Evolutionary conservation across 2,888 invertebrate species (phyloP).

Genomic region (Platerodrilus igneus): DNA sequence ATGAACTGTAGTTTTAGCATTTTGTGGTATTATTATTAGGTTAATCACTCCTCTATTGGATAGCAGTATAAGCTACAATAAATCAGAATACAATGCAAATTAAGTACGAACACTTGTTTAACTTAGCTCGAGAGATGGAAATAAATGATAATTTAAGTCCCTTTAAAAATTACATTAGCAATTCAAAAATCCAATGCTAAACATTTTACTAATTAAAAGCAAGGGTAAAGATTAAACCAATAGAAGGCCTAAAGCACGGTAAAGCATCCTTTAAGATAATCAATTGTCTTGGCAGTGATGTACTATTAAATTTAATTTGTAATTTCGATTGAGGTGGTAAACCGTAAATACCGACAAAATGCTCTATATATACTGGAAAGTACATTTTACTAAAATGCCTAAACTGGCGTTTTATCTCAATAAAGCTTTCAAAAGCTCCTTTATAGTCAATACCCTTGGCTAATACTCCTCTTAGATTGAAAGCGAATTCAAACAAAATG

Average conservation of each 20-base stretch:
- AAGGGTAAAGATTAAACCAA: too few relatives aligned
- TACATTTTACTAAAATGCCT: slow-evolving; percentile 16
- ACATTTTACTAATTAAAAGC: too few relatives aligned
- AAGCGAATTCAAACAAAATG: slow-evolving; percentile 19
- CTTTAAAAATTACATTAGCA: slow-evolving; percentile 12
- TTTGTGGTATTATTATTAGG: not conserved
- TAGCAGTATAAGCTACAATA: not conserved
- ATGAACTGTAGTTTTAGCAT: not conserved
- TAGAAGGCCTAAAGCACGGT: too few relatives aligned
- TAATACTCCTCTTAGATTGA: slow-evolving; percentile 18
- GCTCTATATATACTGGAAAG: too few relatives aligned
- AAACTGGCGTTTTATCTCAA: slow-evolving; percentile 19
- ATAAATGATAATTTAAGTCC: slow-evolving; percentile 9
- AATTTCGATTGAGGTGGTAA: too few relatives aligned
- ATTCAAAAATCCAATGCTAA: slow-evolving; percentile 9
- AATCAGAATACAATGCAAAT: not conserved
- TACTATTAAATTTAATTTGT: too few relatives aligned
- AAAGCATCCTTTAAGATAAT: too few relatives aligned
- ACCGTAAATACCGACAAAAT: too few relatives aligned
- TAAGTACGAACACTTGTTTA: slow-evolving; percentile 1
- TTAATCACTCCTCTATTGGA: not conserved
- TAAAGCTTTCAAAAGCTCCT: slow-evolving; percentile 19
- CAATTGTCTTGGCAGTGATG: too few relatives aligned
- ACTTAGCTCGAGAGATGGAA: slow-evolving; percentile 5
- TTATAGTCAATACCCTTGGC: slow-evolving; percentile 19